Percentiles rank a stretch among this genome's conserved stretches.
Evolutionary conservation across 2,888 invertebrate genomes (phyloP).

Genomic region (Spisula subtruncata): DNA sequence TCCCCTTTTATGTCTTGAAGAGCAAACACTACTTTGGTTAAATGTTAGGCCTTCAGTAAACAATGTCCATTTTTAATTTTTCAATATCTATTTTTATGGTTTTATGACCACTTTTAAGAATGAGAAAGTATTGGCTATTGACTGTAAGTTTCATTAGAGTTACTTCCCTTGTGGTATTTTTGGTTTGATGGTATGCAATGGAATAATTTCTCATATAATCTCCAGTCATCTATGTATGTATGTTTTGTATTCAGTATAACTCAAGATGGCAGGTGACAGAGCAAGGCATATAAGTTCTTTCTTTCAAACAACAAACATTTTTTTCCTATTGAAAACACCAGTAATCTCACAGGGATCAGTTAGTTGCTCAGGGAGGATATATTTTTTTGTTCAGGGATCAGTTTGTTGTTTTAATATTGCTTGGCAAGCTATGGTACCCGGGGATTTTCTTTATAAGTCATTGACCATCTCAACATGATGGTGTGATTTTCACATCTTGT

Average conservation of each 20-base stretch:
- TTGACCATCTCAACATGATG: constrained; percentile 6
- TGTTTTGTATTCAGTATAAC: neutral
- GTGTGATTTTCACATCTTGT: neutral
- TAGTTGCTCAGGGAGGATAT: too few relatives aligned
- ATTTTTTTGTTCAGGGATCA: too few relatives aligned
- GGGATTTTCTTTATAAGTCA: neutral
- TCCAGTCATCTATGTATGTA: neutral
- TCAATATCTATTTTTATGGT: neutral
- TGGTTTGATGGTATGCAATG: neutral
- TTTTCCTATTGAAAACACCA: neutral
- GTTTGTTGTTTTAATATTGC: neutral
- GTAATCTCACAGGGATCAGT: neutral
- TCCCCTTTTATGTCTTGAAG: neutral
- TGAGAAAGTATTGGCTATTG: neutral
- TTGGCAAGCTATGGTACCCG: neutral
- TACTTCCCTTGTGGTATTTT: neutral
- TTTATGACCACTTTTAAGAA: neutral
- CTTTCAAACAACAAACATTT: constrained; percentile 1
- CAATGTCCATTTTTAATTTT: neutral
- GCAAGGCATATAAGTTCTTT: neutral
- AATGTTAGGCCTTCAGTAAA: neutral
- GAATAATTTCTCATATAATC: neutral
- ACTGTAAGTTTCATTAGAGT: neutral
- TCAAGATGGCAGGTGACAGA: neutral
- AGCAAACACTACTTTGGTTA: neutral